Evolutionary conservation across 2,888 invertebrate genomes (phyloP).

Genomic region (Xanthorhoe designata): DNA sequence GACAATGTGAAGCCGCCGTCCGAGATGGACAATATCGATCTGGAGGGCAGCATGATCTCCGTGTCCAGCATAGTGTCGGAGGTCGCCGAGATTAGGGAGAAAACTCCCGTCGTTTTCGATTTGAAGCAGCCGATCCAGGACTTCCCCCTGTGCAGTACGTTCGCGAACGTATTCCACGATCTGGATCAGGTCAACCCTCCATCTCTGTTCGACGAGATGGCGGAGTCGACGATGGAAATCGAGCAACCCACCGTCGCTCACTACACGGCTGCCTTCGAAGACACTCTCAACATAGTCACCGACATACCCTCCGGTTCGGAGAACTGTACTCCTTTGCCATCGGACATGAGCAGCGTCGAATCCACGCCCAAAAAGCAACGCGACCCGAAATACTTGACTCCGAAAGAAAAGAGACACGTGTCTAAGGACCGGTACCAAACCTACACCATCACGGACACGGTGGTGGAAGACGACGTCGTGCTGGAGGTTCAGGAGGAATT

Average conservation of each 20-base stretch:
- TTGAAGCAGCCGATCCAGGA: constrained; percentile 84
- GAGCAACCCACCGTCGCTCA: constrained; percentile 57
- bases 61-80: constrained; percentile 94
- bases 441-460: constrained; percentile 89
- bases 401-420: constrained; percentile 91
- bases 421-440: constrained; percentile 93
- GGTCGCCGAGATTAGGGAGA: constrained; percentile 86
- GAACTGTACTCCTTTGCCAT: constrained; percentile 87
- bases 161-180: constrained; percentile 82
- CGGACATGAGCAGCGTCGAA: constrained; percentile 90
- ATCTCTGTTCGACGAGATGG: constrained; percentile 89
- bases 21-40: constrained; percentile 91
- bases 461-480: constrained; percentile 62
- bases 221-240: constrained; percentile 85
- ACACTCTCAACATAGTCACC: constrained; percentile 85
- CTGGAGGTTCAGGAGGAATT: constrained; percentile 71
- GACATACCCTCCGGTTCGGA: constrained; percentile 84
- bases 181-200: constrained; percentile 90
- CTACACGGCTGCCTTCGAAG: constrained; percentile 77
- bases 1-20: constrained; percentile 94
- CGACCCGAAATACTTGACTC: constrained; percentile 85
- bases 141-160: constrained; percentile 74
- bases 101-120: constrained; percentile 83
- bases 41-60: constrained; percentile 93
- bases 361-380: constrained; percentile 89